Evolutionary conservation across 2,113 vertebrate species (phyloP), one percentile per base, ranked within the genome.

Genomic region (Gyps fulvus): DNA sequence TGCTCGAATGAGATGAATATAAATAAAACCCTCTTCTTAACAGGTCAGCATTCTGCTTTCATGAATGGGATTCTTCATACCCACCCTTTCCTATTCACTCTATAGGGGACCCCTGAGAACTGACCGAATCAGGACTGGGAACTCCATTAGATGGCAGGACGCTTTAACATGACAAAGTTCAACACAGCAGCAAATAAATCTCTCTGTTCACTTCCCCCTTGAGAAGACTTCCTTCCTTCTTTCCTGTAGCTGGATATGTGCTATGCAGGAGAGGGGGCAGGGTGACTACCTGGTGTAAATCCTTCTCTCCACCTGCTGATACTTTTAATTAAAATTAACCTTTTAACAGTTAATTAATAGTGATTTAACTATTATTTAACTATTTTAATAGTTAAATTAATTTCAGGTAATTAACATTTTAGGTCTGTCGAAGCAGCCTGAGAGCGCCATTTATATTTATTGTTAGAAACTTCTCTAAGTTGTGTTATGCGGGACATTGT

Each of bases 181-280:
- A 96, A 70, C 82, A 77, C 36, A 90, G 62, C 70, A 92, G 38
- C 70, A 88, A 94, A 95, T 96, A 96, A 95, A 96, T 96, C 95
- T 88, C 42, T 77, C 74, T 45, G 54, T 83, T 94, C 74, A 70
- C 85, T 96, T 96, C 93, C 96, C 58, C 36, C 62, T 73, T 38
- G 82, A 95, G 74, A 93, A 86, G 57, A 86, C 67, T 96, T 97
- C 95, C 93, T 96, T 97, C 87, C 95, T 88, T 31, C 25, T 90
- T 96, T 96, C 92, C 93, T 90, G 74, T 77, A 88, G 67, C 71
- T 96, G 82, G 62, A 16, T 57, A 49, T 45, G 67, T 49, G 62
- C 62, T 90, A 13, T 21, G 36, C 1, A 4, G 70, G 36, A 91
- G 58, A 58, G 85, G 87, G 74, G 83, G 85, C 17, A 73, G 87